phyloP scores from a whole-genome alignment of 2,888 invertebrate genomes.

The Andricus curvator region DNA sequence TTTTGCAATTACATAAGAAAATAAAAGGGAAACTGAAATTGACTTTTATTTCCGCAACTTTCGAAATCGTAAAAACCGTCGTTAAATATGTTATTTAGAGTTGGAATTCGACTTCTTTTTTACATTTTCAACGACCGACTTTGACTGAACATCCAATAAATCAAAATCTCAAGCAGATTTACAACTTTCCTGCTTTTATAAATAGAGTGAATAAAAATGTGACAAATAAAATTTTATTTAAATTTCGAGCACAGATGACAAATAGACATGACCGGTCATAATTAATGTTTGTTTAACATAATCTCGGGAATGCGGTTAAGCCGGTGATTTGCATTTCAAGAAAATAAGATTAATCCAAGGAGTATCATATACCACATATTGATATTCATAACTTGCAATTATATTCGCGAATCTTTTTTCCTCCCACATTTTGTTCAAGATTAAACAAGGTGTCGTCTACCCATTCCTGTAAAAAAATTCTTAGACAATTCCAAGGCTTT shows the following conservation, averaged over 20 bases:
- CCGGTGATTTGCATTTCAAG: neutral
- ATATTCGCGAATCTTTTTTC: neutral
- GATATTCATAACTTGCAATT: neutral
- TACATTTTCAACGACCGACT: neutral
- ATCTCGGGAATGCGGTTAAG: neutral
- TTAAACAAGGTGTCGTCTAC: neutral
- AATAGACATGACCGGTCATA: neutral
- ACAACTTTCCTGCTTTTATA: constrained; percentile 6
- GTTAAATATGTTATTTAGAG: neutral
- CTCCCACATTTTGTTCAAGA: neutral
- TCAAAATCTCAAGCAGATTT: constrained; percentile 3
- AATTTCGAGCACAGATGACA: neutral
- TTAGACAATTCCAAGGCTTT: too few species aligned
- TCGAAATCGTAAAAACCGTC: neutral
- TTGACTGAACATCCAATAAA: neutral
- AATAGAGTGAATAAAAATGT: constrained; percentile 2
- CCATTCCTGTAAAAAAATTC: too few species aligned
- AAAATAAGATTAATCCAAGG: neutral
- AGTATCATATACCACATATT: neutral
- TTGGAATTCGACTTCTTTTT: constrained; percentile 8
- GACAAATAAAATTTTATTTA: neutral
- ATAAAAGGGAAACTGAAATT: neutral
- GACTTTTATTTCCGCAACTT: constrained; percentile 2
- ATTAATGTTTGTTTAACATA: neutral
- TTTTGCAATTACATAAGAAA: neutral